phyloP scores from a whole-genome alignment of 2,888 invertebrate species.

The Eremobia ochroleuca region DNA sequence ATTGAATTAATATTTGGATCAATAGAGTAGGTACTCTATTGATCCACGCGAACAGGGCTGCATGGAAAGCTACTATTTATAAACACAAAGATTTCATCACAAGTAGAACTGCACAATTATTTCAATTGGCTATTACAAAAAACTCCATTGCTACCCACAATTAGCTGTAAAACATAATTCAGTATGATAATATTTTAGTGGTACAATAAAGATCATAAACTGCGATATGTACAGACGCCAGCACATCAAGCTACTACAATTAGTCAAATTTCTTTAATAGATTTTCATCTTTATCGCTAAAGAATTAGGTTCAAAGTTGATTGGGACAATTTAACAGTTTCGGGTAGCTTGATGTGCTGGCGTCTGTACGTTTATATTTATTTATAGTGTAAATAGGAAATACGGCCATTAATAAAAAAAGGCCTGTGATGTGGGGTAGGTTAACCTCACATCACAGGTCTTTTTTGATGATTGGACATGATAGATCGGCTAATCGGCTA shows the following conservation, averaged over 20 bases:
- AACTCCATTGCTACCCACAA: neutral
- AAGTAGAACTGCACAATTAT: neutral
- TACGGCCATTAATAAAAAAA: neutral
- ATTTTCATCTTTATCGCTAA: too few relatives aligned
- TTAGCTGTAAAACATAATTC: neutral
- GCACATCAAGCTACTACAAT: too few relatives aligned
- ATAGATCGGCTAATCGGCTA: too few relatives aligned
- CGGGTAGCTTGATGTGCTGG: too few relatives aligned
- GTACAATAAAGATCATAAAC: neutral
- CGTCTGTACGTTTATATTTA: neutral
- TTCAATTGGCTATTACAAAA: neutral
- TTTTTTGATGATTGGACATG: too few relatives aligned
- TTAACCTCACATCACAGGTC: too few relatives aligned
- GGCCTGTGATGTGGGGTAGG: neutral
- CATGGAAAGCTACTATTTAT: neutral
- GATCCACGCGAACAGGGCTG: too few relatives aligned
- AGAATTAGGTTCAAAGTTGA: too few relatives aligned
- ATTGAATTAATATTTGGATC: too few relatives aligned
- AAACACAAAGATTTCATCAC: neutral
- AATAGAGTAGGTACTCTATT: too few relatives aligned
- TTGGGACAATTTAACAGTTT: too few relatives aligned
- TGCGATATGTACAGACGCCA: neutral
- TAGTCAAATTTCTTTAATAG: too few relatives aligned
- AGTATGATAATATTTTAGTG: neutral
- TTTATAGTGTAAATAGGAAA: neutral